Evolutionary conservation across 2,797 vertebrate species (phyloP).

Genomic region (Alfaro cultratus): DNA sequence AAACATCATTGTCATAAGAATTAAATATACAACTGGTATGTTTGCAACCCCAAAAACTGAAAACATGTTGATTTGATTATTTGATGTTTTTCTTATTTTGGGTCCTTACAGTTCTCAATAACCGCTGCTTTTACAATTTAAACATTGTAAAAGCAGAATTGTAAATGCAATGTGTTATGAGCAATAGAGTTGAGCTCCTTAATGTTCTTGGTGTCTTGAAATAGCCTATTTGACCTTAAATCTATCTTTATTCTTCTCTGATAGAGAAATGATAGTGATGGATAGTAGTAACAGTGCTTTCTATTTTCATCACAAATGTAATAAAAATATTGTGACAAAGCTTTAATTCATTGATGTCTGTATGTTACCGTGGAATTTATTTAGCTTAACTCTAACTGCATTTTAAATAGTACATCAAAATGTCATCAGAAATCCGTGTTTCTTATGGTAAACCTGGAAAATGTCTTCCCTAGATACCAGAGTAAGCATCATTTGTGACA

Average conservation of each 20-base stretch:
- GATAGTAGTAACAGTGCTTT: background rate
- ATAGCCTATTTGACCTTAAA: background rate
- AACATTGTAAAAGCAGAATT: background rate
- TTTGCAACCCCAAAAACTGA: background rate
- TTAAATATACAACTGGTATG: background rate
- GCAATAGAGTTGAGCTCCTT: background rate
- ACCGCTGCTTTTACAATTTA: background rate
- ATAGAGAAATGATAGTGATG: background rate
- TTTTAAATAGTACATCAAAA: background rate
- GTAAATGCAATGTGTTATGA: background rate
- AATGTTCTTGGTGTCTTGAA: background rate
- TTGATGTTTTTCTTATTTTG: no score
- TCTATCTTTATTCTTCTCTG: background rate
- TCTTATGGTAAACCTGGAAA: background rate
- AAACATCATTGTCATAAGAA: background rate
- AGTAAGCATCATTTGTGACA: background rate
- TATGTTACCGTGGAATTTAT: background rate
- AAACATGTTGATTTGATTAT: background rate
- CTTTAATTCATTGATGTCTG: background rate
- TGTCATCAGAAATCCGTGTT: background rate
- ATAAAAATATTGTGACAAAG: background rate
- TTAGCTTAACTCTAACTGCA: background rate
- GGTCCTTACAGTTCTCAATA: background rate
- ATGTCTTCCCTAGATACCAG: background rate
- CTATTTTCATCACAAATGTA: background rate